Evolutionary conservation across 2,113 vertebrate genomes (phyloP).

Genomic region (Labeo rohita): DNA sequence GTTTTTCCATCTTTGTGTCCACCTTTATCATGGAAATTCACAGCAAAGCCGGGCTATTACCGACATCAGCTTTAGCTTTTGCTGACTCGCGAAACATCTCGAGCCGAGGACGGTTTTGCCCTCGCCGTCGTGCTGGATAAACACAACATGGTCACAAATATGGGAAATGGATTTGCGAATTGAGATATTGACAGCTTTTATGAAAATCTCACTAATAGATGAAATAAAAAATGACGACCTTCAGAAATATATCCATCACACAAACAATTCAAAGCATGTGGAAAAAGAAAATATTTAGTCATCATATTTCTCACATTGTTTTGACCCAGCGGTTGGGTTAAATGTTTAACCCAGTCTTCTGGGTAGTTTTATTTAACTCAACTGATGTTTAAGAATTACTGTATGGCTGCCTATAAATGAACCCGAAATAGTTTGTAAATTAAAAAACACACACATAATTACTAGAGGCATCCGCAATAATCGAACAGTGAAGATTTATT

Average conservation of each 20-base stretch:
- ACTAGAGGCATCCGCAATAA: no score
- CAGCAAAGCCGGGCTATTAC: constrained; percentile 56
- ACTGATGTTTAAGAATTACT: no score
- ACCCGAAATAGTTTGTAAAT: no score
- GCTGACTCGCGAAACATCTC: constrained; percentile 73
- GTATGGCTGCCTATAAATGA: no score
- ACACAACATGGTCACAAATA: constrained; percentile 70
- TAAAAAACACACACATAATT: no score
- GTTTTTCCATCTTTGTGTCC: constrained; percentile 52
- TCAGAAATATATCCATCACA: not conserved
- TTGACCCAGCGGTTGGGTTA: no score
- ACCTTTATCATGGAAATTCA: constrained; percentile 74
- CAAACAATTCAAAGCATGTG: not conserved
- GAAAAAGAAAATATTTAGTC: no score
- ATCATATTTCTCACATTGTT: no score
- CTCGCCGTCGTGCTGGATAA: constrained; percentile 60
- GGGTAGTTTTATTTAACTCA: no score
- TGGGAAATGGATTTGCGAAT: constrained; percentile 63
- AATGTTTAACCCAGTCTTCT: no score
- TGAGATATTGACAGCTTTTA: constrained; percentile 59
- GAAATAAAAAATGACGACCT: constrained; percentile 61
- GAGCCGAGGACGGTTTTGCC: constrained; percentile 68
- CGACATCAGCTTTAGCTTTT: constrained; percentile 67
- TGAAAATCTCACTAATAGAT: constrained; percentile 53
- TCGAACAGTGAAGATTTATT: no score